Evolutionary conservation across 2,113 vertebrate genomes (phyloP).

Genomic region (Siniperca chuatsi): DNA sequence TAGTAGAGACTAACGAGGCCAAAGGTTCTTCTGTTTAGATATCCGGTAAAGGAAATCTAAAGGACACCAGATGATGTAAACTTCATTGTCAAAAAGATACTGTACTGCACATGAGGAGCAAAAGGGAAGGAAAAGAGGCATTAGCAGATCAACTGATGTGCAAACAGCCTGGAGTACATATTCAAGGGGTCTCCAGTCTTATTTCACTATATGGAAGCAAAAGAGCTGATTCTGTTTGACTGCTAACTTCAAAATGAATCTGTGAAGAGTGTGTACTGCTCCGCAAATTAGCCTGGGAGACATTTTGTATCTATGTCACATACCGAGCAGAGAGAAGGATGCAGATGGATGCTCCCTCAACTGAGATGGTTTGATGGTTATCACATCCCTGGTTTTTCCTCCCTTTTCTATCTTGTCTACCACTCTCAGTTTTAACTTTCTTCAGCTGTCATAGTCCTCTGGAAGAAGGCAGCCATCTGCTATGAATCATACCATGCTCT

Average conservation of each 20-base stretch:
- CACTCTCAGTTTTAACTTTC: slow-evolving; percentile 69
- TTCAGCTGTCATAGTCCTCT: slow-evolving; percentile 60
- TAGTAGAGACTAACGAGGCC: slow-evolving; percentile 11
- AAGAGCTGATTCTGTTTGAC: slow-evolving; percentile 75
- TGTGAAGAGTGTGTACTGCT: slow-evolving; percentile 53
- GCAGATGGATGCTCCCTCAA: slow-evolving; percentile 64
- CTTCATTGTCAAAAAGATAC: slow-evolving; percentile 48
- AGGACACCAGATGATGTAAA: slow-evolving; percentile 50
- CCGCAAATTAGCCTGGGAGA: slow-evolving; percentile 72
- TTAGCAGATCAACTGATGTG: slow-evolving; percentile 56
- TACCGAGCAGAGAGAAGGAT: slow-evolving; percentile 51
- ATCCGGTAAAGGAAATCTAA: slow-evolving; percentile 26
- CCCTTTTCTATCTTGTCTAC: slow-evolving; percentile 57
- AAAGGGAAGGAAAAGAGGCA: slow-evolving; percentile 42
- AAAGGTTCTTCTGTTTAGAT: slow-evolving; percentile 38
- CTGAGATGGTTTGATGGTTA: slow-evolving; percentile 69
- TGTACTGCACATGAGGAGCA: slow-evolving; percentile 6
- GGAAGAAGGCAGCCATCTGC: slow-evolving; percentile 74
- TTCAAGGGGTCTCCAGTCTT: slow-evolving; percentile 51
- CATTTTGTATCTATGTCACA: slow-evolving; percentile 75
- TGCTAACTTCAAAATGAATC: slow-evolving; percentile 70
- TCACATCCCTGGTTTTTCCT: slow-evolving; percentile 60
- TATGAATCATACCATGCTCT: slow-evolving; percentile 62
- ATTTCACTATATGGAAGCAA: slow-evolving; percentile 44
- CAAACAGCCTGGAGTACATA: slow-evolving; percentile 60